Conservation (phyloP, 2,888 invertebrate genomes). For the Chaetoderma sp. region DNA sequence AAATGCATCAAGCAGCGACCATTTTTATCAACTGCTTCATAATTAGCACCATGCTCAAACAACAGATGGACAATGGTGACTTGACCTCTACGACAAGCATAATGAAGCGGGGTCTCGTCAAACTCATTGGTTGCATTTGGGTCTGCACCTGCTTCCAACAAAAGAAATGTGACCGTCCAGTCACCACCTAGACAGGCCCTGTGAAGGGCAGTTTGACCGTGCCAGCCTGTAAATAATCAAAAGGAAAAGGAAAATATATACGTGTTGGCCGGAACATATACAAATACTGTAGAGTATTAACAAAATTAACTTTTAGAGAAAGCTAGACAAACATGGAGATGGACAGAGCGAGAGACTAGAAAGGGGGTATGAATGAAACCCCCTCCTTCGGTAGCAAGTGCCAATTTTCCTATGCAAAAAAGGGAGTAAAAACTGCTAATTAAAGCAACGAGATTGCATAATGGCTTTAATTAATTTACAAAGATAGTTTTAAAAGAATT, state of each 20-base stretch:
- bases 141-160: constrained; percentile 58
- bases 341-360: too few species aligned
- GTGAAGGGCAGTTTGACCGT: constrained; percentile 62
- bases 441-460: too few species aligned
- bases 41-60: constrained; percentile 52
- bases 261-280: too few species aligned
- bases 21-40: constrained; percentile 49
- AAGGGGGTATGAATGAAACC: too few species aligned
- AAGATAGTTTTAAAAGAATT: too few species aligned
- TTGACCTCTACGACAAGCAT: constrained; percentile 62
- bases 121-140: constrained; percentile 58
- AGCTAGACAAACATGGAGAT: too few species aligned
- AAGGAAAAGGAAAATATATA: not conserved
- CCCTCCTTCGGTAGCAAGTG: too few species aligned
- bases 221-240: constrained; percentile 57
- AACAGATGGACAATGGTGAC: constrained; percentile 53
- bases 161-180: constrained; percentile 43
- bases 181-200: constrained; percentile 60
- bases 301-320: too few species aligned
- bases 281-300: too few species aligned
- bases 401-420: too few species aligned
- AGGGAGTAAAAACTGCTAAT: too few species aligned
- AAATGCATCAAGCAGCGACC: constrained; percentile 57
- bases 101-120: constrained; percentile 63
- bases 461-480: too few species aligned